Evolutionary conservation across 2,797 vertebrate genomes (phyloP), one percentile per base, ranked within the genome.

Genomic region (Platalea minor): DNA sequence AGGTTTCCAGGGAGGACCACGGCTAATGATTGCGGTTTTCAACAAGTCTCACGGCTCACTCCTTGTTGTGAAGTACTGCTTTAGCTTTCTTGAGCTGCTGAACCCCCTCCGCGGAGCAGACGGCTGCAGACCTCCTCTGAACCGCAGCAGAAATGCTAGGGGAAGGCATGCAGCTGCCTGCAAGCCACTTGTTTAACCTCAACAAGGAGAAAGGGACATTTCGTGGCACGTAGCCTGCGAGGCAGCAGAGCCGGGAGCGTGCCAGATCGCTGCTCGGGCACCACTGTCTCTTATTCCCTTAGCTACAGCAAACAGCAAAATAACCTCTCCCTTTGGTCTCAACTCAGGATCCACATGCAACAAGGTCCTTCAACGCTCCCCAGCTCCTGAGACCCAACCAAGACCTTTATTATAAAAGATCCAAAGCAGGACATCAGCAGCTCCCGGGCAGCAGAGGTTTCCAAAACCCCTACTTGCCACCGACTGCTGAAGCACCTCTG

Each of bases 1-100:
- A 86, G 86, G 86, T 78, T 97, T 94, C 92, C 83, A 24, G 89
- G 85, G 93, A 92, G 89, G 68, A 95, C 53, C 88, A 64, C 86
- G 77, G 90, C 83, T 89, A 93, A 94, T 9, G 81, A 96, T 12
- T 48, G 88, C 4, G 12, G 91, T 85, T 96, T 92, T 91, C 94
- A 94, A 93, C 63, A 86, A 51, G 88, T 85, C 85, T 95, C 86
- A n/a, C 0, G 26, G 89, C 39, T 80, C 92, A 26, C 39, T 84
- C 86, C 95, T 91, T 46, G 26, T 48, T 72, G 87, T 35, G 69
- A 95, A 97, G 92, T 7, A 17, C 57, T 65, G 54, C 92, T 97
- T 53, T n/a, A 69, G 88, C 92, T 91, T 17, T n/a, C 53, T 86
- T 43, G 84, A 96, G 96, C 73, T 93, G 46, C 73, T 56, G 59